phyloP scores from a whole-genome alignment of 2,113 vertebrate species.

The Varanus salvator region DNA sequence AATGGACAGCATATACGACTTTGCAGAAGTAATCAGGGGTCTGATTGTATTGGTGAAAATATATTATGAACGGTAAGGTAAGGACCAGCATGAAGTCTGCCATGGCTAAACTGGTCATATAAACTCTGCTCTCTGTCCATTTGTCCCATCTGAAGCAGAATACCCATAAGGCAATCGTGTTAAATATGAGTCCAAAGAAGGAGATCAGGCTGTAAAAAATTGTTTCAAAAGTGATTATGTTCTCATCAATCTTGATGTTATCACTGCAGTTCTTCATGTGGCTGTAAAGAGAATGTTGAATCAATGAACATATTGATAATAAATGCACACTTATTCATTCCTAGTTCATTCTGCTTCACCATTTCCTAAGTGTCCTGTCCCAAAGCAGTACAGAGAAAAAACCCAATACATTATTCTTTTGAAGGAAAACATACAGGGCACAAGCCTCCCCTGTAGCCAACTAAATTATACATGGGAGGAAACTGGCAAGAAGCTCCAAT shows the following conservation, averaged over 20 bases:
- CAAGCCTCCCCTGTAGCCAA: neutral
- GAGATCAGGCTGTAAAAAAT: slow-evolving; percentile 44
- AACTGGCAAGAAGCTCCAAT: too few species aligned
- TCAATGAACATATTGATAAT: neutral
- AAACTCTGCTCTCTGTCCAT: slow-evolving; percentile 80
- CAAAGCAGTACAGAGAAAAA: neutral
- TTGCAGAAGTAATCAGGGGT: neutral
- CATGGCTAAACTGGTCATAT: slow-evolving; percentile 77
- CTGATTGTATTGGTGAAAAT: rapidly evolving
- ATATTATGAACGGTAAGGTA: slow-evolving; percentile 71
- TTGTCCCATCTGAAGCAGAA: slow-evolving; percentile 72
- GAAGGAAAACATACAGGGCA: neutral
- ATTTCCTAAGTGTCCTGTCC: too few species aligned
- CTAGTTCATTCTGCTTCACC: neutral
- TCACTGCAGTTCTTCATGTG: slow-evolving; percentile 29
- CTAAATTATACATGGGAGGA: too few species aligned
- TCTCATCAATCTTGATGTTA: neutral
- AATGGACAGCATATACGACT: slow-evolving; percentile 60
- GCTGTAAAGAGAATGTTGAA: neutral
- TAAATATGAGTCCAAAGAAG: slow-evolving; percentile 73
- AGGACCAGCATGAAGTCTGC: slow-evolving; percentile 78
- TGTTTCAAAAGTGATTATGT: slow-evolving; percentile 16
- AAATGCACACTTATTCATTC: neutral
- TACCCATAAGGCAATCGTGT: slow-evolving; percentile 72
- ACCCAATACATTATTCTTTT: neutral